Evolutionary conservation across 2,797 vertebrate genomes (phyloP).

Genomic region (Spea hammondii): DNA sequence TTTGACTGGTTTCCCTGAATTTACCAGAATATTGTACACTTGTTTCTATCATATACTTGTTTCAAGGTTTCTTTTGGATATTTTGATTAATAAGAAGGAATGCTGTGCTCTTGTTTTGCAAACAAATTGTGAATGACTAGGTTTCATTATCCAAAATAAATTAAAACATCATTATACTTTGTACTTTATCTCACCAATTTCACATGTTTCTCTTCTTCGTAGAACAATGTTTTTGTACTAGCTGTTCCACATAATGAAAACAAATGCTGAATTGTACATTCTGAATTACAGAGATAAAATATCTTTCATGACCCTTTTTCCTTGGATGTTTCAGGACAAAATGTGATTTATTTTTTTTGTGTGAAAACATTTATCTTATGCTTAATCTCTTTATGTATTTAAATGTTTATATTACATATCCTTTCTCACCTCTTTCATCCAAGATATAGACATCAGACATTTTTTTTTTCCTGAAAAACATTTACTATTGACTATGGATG

Average conservation of each 20-base stretch:
- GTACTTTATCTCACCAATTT: not conserved
- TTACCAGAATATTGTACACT: slow-evolving; percentile 9
- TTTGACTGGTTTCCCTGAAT: not conserved
- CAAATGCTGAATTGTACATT: not conserved
- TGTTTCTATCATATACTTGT: not conserved
- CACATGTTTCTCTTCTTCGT: slow-evolving; percentile 1
- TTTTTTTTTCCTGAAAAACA: too few species aligned
- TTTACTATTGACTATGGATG: too few species aligned
- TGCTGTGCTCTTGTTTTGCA: not conserved
- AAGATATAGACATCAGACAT: too few species aligned
- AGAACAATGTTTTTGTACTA: slow-evolving; percentile 19
- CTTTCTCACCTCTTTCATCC: too few species aligned
- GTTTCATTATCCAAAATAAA: not conserved
- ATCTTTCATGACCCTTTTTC: too few species aligned
- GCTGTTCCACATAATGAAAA: slow-evolving; percentile 22
- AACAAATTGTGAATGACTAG: not conserved
- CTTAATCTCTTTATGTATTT: too few species aligned
- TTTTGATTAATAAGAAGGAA: slow-evolving; percentile 1
- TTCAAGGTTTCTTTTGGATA: not conserved
- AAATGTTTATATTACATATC: too few species aligned
- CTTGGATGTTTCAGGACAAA: too few species aligned
- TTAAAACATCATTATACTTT: not conserved
- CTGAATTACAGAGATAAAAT: not conserved
- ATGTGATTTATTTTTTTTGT: too few species aligned
- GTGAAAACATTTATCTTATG: too few species aligned